Conservation (phyloP, 2,797 vertebrate genomes). For the Xerus rutilus region DNA sequence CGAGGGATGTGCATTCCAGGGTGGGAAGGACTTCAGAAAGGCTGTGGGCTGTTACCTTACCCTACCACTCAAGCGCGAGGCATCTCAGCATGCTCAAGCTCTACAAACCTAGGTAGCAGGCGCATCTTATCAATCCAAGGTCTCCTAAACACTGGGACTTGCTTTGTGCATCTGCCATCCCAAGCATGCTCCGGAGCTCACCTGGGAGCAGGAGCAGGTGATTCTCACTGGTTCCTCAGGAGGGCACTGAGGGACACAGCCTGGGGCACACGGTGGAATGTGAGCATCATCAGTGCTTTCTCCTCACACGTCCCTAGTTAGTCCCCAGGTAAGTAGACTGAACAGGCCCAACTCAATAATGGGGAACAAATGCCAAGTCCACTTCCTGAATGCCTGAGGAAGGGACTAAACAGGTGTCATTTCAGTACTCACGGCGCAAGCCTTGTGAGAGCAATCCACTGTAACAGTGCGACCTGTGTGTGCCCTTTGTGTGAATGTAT, state of each 20-base stretch:
- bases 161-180: not conserved
- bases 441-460: not conserved
- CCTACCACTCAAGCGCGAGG: accelerated
- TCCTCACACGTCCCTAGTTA: not conserved
- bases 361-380: not conserved
- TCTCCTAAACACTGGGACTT: not conserved
- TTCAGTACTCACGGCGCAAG: not conserved
- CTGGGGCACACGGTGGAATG: too few species aligned
- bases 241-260: too few species aligned
- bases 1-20: accelerated
- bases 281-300: not conserved
- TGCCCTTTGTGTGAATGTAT: not conserved
- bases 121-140: not conserved
- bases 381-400: not conserved
- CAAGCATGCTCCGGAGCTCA: not conserved
- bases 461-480: not conserved
- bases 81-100: not conserved
- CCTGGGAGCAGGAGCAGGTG: not conserved
- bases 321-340: too few species aligned
- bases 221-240: not conserved
- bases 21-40: not conserved
- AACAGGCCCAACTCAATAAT: accelerated
- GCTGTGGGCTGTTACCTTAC: accelerated
- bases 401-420: too few species aligned
- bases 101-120: not conserved